A percentile compares a stretch with the other conserved stretches of the same genome.
Conservation (phyloP, 2,113 vertebrate species). For the Pseudorasbora parva region DNA sequence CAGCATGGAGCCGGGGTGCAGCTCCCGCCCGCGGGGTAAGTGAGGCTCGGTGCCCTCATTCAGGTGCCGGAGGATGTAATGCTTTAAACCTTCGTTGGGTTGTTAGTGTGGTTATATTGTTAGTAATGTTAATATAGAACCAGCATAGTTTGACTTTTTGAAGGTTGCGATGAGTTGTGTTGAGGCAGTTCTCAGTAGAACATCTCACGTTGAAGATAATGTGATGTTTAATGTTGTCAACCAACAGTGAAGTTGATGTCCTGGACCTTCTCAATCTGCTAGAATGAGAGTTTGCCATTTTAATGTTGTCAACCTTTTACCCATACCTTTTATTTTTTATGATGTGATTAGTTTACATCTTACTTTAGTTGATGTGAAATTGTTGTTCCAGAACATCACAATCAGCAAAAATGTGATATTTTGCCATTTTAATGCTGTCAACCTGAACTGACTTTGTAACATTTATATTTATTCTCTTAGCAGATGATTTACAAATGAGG, state of each 20-base stretch:
- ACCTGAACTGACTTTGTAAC: neutral
- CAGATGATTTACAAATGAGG: too few species aligned
- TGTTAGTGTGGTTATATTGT: neutral
- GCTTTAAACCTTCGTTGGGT: neutral
- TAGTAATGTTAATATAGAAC: neutral
- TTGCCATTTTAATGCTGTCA: neutral
- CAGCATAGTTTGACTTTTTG: neutral
- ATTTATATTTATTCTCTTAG: too few species aligned
- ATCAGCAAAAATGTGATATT: neutral
- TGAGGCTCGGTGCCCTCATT: conserved; percentile 6
- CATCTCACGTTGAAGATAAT: neutral
- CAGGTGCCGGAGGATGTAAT: too few species aligned
- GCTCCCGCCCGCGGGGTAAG: conserved; percentile 76
- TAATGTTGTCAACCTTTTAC: neutral
- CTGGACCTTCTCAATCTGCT: neutral
- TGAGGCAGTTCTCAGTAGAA: too few species aligned
- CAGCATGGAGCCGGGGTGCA: conserved; percentile 76
- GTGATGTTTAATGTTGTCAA: too few species aligned
- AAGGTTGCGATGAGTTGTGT: neutral
- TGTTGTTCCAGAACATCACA: neutral
- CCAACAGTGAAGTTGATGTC: neutral
- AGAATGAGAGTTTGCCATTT: neutral
- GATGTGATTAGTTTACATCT: neutral
- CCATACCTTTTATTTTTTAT: too few species aligned
- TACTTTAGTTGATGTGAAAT: neutral